Evolutionary conservation across 2,797 vertebrate genomes (phyloP).

Genomic region (Pristis pectinata): DNA sequence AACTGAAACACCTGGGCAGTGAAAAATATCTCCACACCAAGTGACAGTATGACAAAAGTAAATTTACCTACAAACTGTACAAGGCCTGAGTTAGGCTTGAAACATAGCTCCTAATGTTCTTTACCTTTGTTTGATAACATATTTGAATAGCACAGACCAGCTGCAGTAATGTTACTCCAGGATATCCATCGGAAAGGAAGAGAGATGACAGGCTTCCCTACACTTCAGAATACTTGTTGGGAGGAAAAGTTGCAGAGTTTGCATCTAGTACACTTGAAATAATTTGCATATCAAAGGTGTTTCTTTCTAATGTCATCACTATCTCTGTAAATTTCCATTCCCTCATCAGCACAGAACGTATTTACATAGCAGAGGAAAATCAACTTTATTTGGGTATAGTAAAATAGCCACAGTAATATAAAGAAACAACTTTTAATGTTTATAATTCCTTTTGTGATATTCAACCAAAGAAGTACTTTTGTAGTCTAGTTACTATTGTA

Average conservation of each 20-base stretch:
- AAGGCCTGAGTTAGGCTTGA: background rate
- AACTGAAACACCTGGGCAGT: background rate
- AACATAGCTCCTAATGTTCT: background rate
- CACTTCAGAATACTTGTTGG: background rate
- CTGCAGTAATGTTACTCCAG: background rate
- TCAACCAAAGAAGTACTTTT: too few species aligned
- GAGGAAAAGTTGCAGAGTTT: background rate
- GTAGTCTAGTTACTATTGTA: too few species aligned
- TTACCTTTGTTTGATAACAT: background rate
- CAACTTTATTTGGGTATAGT: background rate
- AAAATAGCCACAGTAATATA: background rate
- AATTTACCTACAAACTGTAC: background rate
- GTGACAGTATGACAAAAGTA: background rate
- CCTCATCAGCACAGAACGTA: background rate
- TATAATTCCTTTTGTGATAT: too few species aligned
- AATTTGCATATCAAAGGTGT: background rate
- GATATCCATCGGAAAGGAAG: background rate
- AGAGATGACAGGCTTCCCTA: background rate
- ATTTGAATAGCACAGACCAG: background rate
- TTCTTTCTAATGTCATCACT: background rate
- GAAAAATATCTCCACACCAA: background rate
- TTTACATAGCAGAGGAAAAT: background rate
- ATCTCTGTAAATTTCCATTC: background rate
- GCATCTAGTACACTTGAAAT: background rate
- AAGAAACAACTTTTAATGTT: too few species aligned